phyloP scores from a whole-genome alignment of 2,888 invertebrate species.

The Spodoptera picta region DNA sequence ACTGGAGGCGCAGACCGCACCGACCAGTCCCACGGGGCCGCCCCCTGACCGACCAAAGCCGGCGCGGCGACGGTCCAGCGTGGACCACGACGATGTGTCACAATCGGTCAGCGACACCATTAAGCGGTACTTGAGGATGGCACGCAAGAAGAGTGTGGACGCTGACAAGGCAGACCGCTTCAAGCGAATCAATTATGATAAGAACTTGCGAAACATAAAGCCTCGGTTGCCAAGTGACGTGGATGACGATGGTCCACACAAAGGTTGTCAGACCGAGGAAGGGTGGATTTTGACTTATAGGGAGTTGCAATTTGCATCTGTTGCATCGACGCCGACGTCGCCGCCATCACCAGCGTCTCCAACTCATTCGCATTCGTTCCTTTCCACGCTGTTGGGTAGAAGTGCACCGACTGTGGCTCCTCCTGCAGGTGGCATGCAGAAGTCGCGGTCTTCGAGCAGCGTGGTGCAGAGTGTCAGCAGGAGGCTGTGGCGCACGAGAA shows the following conservation, averaged over 20 bases:
- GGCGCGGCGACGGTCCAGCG: slow-evolving; percentile 91
- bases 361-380: slow-evolving; percentile 82
- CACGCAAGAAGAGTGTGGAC: slow-evolving; percentile 95
- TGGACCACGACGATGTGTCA: slow-evolving; percentile 95
- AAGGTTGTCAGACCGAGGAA: slow-evolving; percentile 93
- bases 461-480: slow-evolving; percentile 95
- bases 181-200: slow-evolving; percentile 96
- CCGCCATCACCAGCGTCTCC: slow-evolving; percentile 86
- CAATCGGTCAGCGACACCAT: slow-evolving; percentile 96
- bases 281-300: slow-evolving; percentile 91
- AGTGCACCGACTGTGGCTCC: slow-evolving; percentile 73
- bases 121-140: slow-evolving; percentile 95
- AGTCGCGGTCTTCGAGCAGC: slow-evolving; percentile 96
- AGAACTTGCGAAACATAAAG: slow-evolving; percentile 94
- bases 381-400: slow-evolving; percentile 78
- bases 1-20: slow-evolving; percentile 78
- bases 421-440: slow-evolving; percentile 94
- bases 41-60: slow-evolving; percentile 74
- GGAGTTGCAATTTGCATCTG: slow-evolving; percentile 76
- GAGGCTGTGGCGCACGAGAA: slow-evolving; percentile 95
- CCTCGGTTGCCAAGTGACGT: slow-evolving; percentile 93
- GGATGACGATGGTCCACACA: slow-evolving; percentile 93
- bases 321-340: slow-evolving; percentile 84
- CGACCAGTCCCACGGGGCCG: slow-evolving; percentile 81
- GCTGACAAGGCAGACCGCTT: slow-evolving; percentile 94